Base-by-base conservation (phyloP, 1,140 invertebrate species). In the Varroa destructor region DNA sequence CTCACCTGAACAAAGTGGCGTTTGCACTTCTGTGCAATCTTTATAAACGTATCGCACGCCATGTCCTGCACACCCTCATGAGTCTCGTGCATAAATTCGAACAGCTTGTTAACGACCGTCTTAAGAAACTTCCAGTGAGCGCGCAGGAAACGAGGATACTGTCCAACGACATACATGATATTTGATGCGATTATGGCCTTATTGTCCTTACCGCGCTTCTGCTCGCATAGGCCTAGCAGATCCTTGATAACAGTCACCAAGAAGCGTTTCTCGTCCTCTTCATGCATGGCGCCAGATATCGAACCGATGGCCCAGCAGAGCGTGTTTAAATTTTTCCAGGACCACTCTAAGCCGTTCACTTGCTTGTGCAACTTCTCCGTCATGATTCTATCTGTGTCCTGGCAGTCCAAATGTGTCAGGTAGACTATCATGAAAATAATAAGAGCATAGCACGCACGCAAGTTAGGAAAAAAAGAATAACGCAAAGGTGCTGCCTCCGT, bases 101-200 rank as follows among this genome's bases (percentile, higher is more conserved):
- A 99, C 54, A 99, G 83, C 83, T 99, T 99, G 83, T 99, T 99
- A 61, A 99, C 95, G 78, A 99, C 97, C 72, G 97, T 99, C 83
- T 99, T 99, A n/a, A 99, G 84, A 82, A 99, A 99, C 80, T 97
- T 95, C 97, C 97, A 99, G 82, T 99, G 97, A n/a, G 93, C 94
- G 76, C 93, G 83, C 55, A 99, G 83, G 82, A 99, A 99, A 61
- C 96, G 84, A 67, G 97, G 97, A 84, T 99, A 99, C 79, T 99
- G 97, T 42, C 97, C 97, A 51, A 99, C 97, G 74, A 99, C 96
- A 81, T 99, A 99, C 97, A 99, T 99, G 74, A 99, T 99, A 80
- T 99, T 99, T 73, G 94, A 97, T 5, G 97, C 97, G 78, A 99
- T 97, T 71, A 99, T 99, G 64, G 97, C 97, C 82, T 99, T 99